Evolutionary conservation across 2,888 invertebrate genomes (phyloP).

Genomic region (Gymnoscelis rufifasciata): DNA sequence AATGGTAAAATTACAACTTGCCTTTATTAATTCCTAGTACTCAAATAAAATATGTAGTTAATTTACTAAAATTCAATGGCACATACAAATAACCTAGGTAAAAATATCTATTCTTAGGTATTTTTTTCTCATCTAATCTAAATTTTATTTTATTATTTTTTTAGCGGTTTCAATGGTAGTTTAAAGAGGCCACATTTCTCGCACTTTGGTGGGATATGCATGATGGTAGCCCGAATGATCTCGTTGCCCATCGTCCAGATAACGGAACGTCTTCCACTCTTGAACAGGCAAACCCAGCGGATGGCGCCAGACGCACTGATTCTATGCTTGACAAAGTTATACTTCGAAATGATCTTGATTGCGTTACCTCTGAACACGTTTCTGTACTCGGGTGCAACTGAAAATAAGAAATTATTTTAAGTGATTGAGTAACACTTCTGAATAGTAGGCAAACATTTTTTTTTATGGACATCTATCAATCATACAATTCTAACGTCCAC

Average conservation of each 20-base stretch:
- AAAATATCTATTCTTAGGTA: not conserved
- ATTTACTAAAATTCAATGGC: not conserved
- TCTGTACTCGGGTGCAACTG: constrained; percentile 2
- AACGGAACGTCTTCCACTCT: constrained; percentile 1
- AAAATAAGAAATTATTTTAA: not conserved
- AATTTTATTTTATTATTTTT: not conserved
- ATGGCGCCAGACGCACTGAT: not conserved
- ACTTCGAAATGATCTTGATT: constrained; percentile 1
- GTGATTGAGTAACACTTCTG: not conserved
- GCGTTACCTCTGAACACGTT: not conserved
- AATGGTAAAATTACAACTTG: too few species aligned
- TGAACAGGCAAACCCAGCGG: constrained; percentile 1
- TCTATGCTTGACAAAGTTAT: constrained; percentile 3
- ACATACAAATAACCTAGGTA: not conserved
- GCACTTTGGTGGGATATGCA: constrained; percentile 1
- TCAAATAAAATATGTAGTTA: too few species aligned
- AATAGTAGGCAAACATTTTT: not conserved
- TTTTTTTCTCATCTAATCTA: not conserved
- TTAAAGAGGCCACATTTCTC: constrained; percentile 5
- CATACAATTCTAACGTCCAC: not conserved
- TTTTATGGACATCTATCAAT: not conserved
- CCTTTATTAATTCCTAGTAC: too few species aligned
- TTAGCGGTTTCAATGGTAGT: not conserved
- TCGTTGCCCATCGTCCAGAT: constrained; percentile 1
- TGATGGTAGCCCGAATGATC: constrained; percentile 1